These are phyloP conservation scores for Triplophysa siluroides DNA, from an alignment of 2,113 vertebrate genomes.

Conservation along the genomic window DNA sequence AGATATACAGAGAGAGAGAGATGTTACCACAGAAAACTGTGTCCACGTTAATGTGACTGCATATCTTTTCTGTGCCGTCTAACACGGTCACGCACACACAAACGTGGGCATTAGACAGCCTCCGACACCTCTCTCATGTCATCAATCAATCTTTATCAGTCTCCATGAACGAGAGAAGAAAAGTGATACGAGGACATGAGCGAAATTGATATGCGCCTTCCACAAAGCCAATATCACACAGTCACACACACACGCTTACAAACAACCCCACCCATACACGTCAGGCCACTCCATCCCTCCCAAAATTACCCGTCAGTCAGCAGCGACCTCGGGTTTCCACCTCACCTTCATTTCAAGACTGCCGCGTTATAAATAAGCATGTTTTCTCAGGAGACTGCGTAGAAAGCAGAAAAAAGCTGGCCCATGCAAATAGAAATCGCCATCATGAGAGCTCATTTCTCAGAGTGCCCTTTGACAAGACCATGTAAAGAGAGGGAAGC, in stretches of 20 bases:
- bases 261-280: neutral
- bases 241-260: neutral
- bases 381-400: conserved; percentile 5
- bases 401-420: conserved; percentile 24
- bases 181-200: conserved; percentile 32
- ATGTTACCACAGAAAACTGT: neutral
- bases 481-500: conserved; percentile 54
- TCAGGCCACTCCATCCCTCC: conserved; percentile 25
- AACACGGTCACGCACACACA: conserved; percentile 5
- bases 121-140: conserved; percentile 33
- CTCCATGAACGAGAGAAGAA: conserved; percentile 31
- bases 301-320: conserved; percentile 45
- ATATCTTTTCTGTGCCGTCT: neutral
- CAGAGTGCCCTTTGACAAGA: conserved; percentile 69
- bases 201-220: conserved; percentile 36
- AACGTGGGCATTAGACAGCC: neutral
- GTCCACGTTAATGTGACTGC: conserved; percentile 11
- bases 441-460: conserved; percentile 65
- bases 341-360: conserved; percentile 40
- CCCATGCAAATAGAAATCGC: conserved; percentile 59
- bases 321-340: conserved; percentile 13
- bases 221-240: conserved; percentile 41
- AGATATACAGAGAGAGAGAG: neutral
- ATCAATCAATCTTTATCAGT: conserved; percentile 58
- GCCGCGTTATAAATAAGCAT: conserved; percentile 35